Evolutionary conservation across 2,888 invertebrate genomes (phyloP).

Genomic region (Blastobasis adustella): DNA sequence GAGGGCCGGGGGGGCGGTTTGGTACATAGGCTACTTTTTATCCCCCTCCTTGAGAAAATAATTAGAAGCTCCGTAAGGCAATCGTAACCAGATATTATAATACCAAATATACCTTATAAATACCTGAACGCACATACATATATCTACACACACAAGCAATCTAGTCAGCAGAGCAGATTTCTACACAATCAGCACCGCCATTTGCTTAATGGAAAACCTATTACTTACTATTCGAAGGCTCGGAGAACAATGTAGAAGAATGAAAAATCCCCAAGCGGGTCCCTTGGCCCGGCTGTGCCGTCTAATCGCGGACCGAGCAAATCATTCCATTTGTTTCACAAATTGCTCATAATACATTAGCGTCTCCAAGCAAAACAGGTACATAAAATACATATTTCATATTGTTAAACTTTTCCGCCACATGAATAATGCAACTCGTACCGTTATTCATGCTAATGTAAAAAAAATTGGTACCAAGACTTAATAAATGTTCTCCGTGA

Average conservation of each 20-base stretch:
- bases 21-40: no score
- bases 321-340: slow-evolving; percentile 38
- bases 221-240: slow-evolving; percentile 26
- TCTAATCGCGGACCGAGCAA: slow-evolving; percentile 31
- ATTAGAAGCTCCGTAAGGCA: no score
- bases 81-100: no score
- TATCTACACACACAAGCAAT: not conserved
- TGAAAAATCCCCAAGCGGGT: slow-evolving; percentile 17
- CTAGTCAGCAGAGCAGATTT: slow-evolving; percentile 18
- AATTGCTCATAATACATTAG: slow-evolving; percentile 22
- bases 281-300: slow-evolving; percentile 21
- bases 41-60: no score
- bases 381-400: not conserved
- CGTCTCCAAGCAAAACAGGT: not conserved
- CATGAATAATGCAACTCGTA: not conserved
- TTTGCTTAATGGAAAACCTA: slow-evolving; percentile 45
- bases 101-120: no score
- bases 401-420: not conserved
- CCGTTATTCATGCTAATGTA: not conserved
- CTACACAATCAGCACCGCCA: slow-evolving; percentile 31
- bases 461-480: not conserved
- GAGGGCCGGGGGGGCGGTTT: no score
- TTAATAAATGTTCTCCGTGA: no score
- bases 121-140: no score
- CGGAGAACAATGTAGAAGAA: slow-evolving; percentile 32